A percentile compares a stretch with the other conserved stretches of the same genome.
phyloP scores from a whole-genome alignment of 2,797 vertebrate species.

The Pangasius djambal region DNA sequence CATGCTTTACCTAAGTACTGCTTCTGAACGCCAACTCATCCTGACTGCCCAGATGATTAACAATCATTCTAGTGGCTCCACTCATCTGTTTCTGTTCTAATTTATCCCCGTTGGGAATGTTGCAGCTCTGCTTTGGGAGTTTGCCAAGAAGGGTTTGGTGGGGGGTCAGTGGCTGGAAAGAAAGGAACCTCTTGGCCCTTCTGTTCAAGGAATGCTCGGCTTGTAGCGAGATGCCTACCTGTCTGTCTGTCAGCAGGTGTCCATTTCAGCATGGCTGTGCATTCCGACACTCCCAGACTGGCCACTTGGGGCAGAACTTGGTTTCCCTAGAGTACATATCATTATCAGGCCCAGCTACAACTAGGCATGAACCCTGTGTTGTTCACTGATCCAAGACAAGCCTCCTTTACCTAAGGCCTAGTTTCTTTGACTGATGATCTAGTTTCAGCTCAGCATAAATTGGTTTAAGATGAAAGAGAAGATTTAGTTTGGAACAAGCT shows the following conservation, averaged over 20 bases:
- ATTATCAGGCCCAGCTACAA: constrained; percentile 14
- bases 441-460: background rate
- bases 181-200: constrained; percentile 55
- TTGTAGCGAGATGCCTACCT: constrained; percentile 65
- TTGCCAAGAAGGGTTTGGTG: constrained; percentile 52
- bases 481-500: constrained; percentile 19
- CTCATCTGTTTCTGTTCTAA: constrained; percentile 68
- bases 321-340: constrained; percentile 34
- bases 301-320: constrained; percentile 26
- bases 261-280: constrained; percentile 63
- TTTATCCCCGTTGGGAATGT: constrained; percentile 68
- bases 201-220: constrained; percentile 65
- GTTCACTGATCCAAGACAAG: constrained; percentile 21
- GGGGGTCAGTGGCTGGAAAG: constrained; percentile 56
- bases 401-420: constrained; percentile 4
- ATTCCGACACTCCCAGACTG: constrained; percentile 53
- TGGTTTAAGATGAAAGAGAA: background rate
- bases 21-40: constrained; percentile 33
- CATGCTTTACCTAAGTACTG: background rate
- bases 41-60: constrained; percentile 52
- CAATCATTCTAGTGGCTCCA: constrained; percentile 57
- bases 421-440: background rate
- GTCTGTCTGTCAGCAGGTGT: constrained; percentile 63
- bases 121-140: constrained; percentile 54
- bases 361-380: constrained; percentile 27